phyloP scores from a whole-genome alignment of 2,797 vertebrate species.

The Gobionotothen gibberifrons region DNA sequence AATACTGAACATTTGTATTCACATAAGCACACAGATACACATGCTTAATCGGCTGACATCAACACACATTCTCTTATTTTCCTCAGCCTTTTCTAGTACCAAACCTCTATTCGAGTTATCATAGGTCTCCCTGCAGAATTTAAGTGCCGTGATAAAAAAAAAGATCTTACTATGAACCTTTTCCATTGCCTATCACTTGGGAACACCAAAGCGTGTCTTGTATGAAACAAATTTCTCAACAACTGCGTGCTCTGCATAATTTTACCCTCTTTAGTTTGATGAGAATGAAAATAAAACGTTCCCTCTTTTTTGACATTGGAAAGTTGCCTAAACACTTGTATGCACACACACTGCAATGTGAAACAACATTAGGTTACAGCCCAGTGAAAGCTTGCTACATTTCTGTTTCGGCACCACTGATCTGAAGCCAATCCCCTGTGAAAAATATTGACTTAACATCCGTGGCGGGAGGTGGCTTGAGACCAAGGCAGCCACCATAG shows the following conservation, averaged over 20 bases:
- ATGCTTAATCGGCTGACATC: constrained; percentile 8
- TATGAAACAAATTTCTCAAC: constrained; percentile 34
- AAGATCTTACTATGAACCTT: constrained; percentile 41
- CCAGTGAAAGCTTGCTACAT: constrained; percentile 32
- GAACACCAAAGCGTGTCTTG: constrained; percentile 14
- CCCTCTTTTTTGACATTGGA: constrained; percentile 24
- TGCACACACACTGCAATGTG: constrained; percentile 38
- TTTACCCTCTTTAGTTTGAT: constrained; percentile 29
- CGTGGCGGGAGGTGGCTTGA: constrained; percentile 30
- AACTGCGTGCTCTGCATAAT: constrained; percentile 13
- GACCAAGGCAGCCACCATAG: constrained; percentile 36
- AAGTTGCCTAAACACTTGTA: constrained; percentile 28
- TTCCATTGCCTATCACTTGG: constrained; percentile 17
- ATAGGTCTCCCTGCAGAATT: constrained; percentile 30
- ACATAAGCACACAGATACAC: background rate
- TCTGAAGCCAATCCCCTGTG: constrained; percentile 62
- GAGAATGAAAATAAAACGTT: constrained; percentile 26
- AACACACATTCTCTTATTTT: constrained; percentile 11
- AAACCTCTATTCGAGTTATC: constrained; percentile 29
- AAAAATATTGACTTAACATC: constrained; percentile 63
- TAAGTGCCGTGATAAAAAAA: constrained; percentile 37
- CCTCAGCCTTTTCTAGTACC: background rate
- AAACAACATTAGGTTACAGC: constrained; percentile 52
- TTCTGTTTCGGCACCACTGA: constrained; percentile 63
- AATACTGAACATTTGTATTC: constrained; percentile 47